phyloP scores from a whole-genome alignment of 2,888 invertebrate genomes.

The Oligia latruncula region DNA sequence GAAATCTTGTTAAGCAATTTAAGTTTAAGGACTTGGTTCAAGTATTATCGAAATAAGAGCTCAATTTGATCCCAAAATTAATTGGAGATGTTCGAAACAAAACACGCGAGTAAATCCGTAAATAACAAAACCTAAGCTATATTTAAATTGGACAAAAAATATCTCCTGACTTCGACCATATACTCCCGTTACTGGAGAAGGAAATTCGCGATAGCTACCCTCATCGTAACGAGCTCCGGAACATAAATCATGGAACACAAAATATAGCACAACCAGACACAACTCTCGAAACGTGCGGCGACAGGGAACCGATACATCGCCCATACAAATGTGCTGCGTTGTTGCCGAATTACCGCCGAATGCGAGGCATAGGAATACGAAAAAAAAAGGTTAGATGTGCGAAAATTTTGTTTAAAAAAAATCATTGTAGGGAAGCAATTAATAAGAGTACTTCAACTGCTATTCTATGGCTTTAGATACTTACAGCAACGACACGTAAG shows the following conservation, averaged over 20 bases:
- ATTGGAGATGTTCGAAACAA: not conserved
- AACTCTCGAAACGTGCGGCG: constrained; percentile 37
- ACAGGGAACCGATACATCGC: constrained; percentile 31
- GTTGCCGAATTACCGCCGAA: constrained; percentile 16
- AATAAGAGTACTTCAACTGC: not conserved
- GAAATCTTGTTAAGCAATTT: constrained; percentile 1
- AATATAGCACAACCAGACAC: constrained; percentile 4
- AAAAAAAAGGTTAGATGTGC: not conserved
- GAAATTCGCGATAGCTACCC: constrained; percentile 16
- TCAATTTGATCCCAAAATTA: not conserved
- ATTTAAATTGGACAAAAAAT: constrained; percentile 7
- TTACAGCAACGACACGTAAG: not conserved
- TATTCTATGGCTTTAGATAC: not conserved
- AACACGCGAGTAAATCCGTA: not conserved
- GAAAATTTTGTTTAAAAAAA: not conserved
- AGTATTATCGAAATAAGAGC: not conserved
- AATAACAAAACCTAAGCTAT: not conserved
- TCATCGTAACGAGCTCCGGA: constrained; percentile 14
- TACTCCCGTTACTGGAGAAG: not conserved
- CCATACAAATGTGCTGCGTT: constrained; percentile 43
- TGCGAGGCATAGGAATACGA: not conserved
- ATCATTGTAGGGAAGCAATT: not conserved
- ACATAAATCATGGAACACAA: constrained; percentile 51
- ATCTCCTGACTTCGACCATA: not conserved
- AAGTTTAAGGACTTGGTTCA: not conserved